Percentiles rank a stretch among this genome's conserved stretches.
These are phyloP conservation scores for Corythaixoides concolor DNA, from an alignment of 2,113 vertebrate species.

Conservation along the genomic window DNA sequence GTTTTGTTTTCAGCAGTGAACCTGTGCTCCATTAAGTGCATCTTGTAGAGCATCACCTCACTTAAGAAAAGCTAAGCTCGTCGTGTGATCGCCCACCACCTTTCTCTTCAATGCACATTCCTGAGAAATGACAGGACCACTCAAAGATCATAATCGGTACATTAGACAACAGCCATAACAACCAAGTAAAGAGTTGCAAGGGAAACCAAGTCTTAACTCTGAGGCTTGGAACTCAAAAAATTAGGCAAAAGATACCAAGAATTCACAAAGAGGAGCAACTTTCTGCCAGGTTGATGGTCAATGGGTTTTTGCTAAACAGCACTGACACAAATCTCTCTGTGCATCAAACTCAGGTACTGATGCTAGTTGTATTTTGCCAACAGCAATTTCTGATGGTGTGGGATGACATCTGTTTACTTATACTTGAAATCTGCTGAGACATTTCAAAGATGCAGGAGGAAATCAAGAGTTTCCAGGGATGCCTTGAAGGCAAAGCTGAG, in stretches of 20 bases:
- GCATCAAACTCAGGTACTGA: neutral
- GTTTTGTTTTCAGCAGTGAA: neutral
- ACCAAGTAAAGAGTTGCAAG: neutral
- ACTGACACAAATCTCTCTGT: neutral
- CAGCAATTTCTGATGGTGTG: neutral
- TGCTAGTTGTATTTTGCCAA: neutral
- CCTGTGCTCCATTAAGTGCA: neutral
- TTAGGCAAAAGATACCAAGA: neutral
- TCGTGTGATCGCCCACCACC: neutral
- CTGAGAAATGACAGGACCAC: neutral
- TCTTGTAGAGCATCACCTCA: neutral
- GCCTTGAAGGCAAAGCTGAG: neutral
- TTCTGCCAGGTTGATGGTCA: neutral
- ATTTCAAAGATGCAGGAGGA: neutral
- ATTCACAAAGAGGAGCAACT: neutral
- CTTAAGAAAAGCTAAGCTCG: neutral
- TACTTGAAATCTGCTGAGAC: neutral
- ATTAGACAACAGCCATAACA: neutral
- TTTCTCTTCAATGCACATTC: neutral
- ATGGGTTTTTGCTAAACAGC: neutral
- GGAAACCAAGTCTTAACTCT: neutral
- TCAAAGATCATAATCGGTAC: neutral
- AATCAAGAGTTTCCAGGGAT: neutral
- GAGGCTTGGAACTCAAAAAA: neutral
- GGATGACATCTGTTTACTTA: neutral